Conservation (phyloP, 1,140 invertebrate species). For the Elysia chlorotica region DNA sequence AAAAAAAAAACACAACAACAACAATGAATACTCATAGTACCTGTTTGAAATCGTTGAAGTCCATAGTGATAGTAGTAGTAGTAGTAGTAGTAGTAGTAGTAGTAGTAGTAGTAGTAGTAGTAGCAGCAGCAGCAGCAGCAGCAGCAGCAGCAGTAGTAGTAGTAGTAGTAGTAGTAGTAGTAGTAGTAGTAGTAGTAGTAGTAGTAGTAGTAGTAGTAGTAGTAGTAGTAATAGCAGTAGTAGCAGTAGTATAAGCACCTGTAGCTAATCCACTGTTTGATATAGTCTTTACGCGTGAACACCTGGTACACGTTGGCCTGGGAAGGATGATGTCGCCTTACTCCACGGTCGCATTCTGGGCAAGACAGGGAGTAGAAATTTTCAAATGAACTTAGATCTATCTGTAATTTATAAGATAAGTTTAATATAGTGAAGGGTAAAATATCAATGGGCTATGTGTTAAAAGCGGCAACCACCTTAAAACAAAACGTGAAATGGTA, state of each 20-base stretch:
- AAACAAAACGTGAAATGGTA: no score
- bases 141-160: neutral
- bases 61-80: neutral
- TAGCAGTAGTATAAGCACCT: neutral
- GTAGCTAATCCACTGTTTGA: constrained; percentile 26
- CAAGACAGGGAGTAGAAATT: no score
- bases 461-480: no score
- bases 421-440: no score
- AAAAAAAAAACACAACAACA: no score
- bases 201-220: neutral
- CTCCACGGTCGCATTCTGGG: constrained; percentile 29
- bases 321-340: constrained; percentile 30
- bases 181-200: neutral
- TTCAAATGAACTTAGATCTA: no score
- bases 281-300: constrained; percentile 20
- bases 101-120: constrained; percentile 1
- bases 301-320: constrained; percentile 33
- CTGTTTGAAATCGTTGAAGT: no score
- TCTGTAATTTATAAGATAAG: no score
- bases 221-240: neutral
- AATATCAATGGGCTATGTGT: no score
- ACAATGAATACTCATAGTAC: no score
- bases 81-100: neutral
- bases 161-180: constrained; percentile 1
- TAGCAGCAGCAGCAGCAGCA: neutral